phyloP scores from a whole-genome alignment of 2,113 vertebrate species.

The Megalops atlanticus region DNA sequence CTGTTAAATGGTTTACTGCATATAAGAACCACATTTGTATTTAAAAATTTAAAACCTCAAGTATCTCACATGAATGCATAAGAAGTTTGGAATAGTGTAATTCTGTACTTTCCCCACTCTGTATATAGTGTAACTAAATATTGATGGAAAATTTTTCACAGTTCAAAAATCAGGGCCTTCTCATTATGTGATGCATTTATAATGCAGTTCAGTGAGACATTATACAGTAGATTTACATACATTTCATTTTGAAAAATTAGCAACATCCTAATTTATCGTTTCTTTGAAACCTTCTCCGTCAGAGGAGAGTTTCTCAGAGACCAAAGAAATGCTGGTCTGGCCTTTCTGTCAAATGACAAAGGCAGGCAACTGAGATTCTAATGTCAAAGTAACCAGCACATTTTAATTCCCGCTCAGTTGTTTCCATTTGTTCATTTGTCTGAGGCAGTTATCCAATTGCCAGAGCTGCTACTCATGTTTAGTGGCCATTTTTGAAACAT shows the following conservation, averaged over 20 bases:
- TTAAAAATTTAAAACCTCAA: slow-evolving; percentile 36
- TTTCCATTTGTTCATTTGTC: background rate
- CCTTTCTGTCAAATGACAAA: background rate
- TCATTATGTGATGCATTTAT: slow-evolving; percentile 28
- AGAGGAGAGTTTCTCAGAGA: background rate
- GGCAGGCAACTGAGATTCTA: background rate
- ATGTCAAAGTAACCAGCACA: background rate
- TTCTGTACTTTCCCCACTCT: slow-evolving; percentile 12
- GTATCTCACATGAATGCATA: slow-evolving; percentile 36
- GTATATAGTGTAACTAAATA: slow-evolving; percentile 15
- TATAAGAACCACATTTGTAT: slow-evolving; percentile 38
- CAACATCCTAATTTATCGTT: slow-evolving; percentile 15
- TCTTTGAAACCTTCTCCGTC: slow-evolving; percentile 1
- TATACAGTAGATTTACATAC: slow-evolving; percentile 27
- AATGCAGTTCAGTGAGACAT: slow-evolving; percentile 1
- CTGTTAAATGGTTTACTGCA: slow-evolving; percentile 46
- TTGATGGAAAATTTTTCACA: slow-evolving; percentile 9
- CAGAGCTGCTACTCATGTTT: slow-evolving; percentile 2
- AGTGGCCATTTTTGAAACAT: background rate
- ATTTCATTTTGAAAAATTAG: background rate
- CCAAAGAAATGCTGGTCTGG: background rate
- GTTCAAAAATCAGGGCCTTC: slow-evolving; percentile 25
- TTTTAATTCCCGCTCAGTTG: background rate
- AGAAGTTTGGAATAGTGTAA: slow-evolving; percentile 40
- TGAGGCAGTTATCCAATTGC: background rate